phyloP scores from a whole-genome alignment of 1,140 invertebrate species.

The Leptoteleia sp. region DNA sequence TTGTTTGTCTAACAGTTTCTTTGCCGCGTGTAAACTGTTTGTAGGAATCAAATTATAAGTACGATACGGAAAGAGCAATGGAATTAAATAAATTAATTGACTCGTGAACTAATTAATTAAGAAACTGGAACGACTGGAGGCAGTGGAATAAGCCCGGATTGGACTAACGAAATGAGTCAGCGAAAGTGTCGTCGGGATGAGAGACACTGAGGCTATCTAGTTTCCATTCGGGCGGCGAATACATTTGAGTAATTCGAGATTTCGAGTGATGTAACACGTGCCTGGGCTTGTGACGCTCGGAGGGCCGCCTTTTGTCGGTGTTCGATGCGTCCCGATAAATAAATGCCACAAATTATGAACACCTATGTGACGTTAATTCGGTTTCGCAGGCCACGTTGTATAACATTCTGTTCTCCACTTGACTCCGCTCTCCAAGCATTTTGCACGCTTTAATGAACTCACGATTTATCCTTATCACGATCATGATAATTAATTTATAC shows the following conservation, averaged over 20 bases:
- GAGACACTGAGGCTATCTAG: slow-evolving; percentile 61
- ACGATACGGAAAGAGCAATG: too few species aligned
- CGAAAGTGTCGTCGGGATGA: slow-evolving; percentile 5
- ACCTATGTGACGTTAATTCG: slow-evolving; percentile 49
- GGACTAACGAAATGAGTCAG: background rate
- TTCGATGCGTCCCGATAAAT: slow-evolving; percentile 60
- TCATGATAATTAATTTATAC: slow-evolving; percentile 48
- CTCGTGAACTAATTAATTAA: background rate
- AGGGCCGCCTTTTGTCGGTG: slow-evolving; percentile 53
- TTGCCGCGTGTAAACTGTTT: too few species aligned
- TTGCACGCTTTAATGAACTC: slow-evolving; percentile 44
- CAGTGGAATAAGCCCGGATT: too few species aligned
- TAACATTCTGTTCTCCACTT: slow-evolving; percentile 47
- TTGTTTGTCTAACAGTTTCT: too few species aligned
- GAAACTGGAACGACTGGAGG: too few species aligned
- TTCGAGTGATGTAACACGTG: slow-evolving; percentile 65
- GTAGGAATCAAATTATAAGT: too few species aligned
- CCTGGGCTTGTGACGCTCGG: slow-evolving; percentile 52
- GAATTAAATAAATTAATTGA: background rate
- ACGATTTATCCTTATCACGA: slow-evolving; percentile 27
- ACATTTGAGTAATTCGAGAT: slow-evolving; percentile 65
- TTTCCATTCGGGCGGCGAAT: slow-evolving; percentile 59
- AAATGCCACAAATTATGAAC: slow-evolving; percentile 62
- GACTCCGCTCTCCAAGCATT: slow-evolving; percentile 5
- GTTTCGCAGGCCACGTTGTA: slow-evolving; percentile 39